phyloP scores from a whole-genome alignment of 2,888 invertebrate species.

The Aleiodes leptofemur region DNA sequence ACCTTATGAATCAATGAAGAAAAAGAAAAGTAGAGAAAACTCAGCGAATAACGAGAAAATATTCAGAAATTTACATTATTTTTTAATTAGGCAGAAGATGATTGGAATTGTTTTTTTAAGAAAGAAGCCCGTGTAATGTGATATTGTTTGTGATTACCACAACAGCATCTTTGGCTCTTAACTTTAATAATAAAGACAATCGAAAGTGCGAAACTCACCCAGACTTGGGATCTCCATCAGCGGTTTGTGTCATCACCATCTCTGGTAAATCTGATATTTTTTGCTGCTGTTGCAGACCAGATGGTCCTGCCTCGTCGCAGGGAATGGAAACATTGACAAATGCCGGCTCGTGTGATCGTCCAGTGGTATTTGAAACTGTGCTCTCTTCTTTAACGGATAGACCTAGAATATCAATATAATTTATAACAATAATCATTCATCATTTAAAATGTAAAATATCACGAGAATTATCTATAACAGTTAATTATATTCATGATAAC shows the following conservation, averaged over 20 bases:
- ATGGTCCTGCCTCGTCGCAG: constrained; percentile 74
- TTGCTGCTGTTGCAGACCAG: constrained; percentile 72
- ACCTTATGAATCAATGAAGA: neutral
- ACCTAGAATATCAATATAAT: constrained; percentile 58
- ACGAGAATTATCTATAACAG: too few relatives aligned
- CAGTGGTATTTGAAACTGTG: constrained; percentile 67
- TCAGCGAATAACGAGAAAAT: constrained; percentile 29
- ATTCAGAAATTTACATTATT: constrained; percentile 7
- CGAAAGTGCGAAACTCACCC: constrained; percentile 71
- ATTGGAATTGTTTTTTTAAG: neutral
- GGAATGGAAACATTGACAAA: constrained; percentile 72
- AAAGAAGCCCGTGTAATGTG: constrained; percentile 23
- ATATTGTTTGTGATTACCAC: constrained; percentile 69
- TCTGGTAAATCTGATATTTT: constrained; percentile 71
- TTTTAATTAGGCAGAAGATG: too few relatives aligned
- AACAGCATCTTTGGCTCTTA: constrained; percentile 71
- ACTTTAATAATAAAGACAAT: constrained; percentile 29
- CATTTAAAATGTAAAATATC: too few relatives aligned
- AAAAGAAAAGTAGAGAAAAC: constrained; percentile 15
- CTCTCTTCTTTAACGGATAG: constrained; percentile 73
- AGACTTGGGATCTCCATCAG: constrained; percentile 72
- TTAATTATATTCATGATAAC: too few relatives aligned
- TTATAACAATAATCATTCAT: neutral
- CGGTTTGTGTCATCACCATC: constrained; percentile 66
- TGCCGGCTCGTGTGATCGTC: constrained; percentile 69